phyloP scores from a whole-genome alignment of 2,113 vertebrate species.

The Petrocephalus microphthalmus region DNA sequence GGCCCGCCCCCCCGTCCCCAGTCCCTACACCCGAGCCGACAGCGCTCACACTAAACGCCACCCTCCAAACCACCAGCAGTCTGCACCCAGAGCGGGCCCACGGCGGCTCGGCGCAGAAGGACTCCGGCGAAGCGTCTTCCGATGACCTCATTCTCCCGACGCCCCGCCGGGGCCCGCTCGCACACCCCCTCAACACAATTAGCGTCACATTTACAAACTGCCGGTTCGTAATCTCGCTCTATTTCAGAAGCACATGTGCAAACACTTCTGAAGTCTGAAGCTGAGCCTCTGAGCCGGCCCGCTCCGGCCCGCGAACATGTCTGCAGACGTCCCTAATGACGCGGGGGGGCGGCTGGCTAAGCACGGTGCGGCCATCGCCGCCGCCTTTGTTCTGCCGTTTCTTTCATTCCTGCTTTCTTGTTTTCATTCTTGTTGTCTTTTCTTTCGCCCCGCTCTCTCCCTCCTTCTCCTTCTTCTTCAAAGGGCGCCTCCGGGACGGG shows the following conservation, averaged over 20 bases:
- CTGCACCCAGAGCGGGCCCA: background rate
- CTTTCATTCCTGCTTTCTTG: conserved; percentile 24
- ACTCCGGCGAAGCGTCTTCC: background rate
- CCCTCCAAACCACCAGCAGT: background rate
- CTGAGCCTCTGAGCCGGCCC: background rate
- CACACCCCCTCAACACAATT: background rate
- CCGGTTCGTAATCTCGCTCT: background rate
- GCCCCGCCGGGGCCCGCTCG: background rate
- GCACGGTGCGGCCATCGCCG: background rate
- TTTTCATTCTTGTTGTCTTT: conserved; percentile 25
- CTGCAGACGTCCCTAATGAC: conserved; percentile 11
- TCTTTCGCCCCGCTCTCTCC: background rate
- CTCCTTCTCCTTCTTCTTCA: conserved; percentile 9
- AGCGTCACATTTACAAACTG: background rate
- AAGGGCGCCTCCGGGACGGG: background rate
- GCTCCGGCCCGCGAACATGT: background rate
- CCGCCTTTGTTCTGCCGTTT: conserved; percentile 9
- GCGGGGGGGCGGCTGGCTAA: conserved; percentile 25
- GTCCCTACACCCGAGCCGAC: background rate
- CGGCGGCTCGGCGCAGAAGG: background rate
- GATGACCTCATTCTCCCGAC: background rate
- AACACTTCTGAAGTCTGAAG: background rate
- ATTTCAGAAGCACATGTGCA: background rate
- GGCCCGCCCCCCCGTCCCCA: too few species aligned
- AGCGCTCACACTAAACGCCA: background rate